Evolutionary conservation across 1,140 invertebrate species (phyloP), one percentile per base, ranked within the genome.

Genomic region (Drosophila oshimai): DNA sequence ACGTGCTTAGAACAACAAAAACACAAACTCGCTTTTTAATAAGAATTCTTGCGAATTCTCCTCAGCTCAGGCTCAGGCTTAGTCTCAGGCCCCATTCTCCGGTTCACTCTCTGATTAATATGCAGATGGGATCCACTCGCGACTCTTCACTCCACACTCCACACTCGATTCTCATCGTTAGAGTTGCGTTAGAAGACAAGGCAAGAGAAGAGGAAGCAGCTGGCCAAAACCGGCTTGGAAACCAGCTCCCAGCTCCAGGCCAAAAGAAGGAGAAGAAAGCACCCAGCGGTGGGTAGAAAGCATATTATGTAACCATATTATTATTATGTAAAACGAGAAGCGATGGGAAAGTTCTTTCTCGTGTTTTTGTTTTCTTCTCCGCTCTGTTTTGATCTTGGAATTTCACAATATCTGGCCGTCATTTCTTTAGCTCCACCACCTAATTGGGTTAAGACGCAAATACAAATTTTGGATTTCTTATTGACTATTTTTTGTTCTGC

Each of bases 11-110:
- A 67, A 68, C 37, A 67, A 68, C 61, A 68, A 68, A 68, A 67
- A 57, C 58, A 57, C 54, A 81, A 81, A 83, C 78, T 83, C 78
- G 78, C 78, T 83, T 83, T 83, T 83, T 83, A 84, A 83, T 83
- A 83, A 83, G 78, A 84, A 84, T 84, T 83, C 79, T 84, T 83
- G 79, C 79, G 69, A 83, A 83, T 83, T 78, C 78, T 75, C 53
- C 33, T 46, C 55, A 33, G 44, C 24, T 45, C 39, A 20, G n/a
- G n/a, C n/a, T n/a, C n/a, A n/a, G n/a, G n/a, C n/a, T n/a, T n/a
- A n/a, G n/a, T n/a, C 24, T 45, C 39, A 20, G 41, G 24, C 47
- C 55, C 36, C 45, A 49, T 50, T 44, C 29, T 29, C 28, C n/a
- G 37, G 57, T 20, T 42, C n/a, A 26, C 34, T 47, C 41, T 68